Evolutionary conservation across 2,797 vertebrate genomes (phyloP), one percentile per base, ranked within the genome.

Genomic region (Urocyon cinereoargenteus): DNA sequence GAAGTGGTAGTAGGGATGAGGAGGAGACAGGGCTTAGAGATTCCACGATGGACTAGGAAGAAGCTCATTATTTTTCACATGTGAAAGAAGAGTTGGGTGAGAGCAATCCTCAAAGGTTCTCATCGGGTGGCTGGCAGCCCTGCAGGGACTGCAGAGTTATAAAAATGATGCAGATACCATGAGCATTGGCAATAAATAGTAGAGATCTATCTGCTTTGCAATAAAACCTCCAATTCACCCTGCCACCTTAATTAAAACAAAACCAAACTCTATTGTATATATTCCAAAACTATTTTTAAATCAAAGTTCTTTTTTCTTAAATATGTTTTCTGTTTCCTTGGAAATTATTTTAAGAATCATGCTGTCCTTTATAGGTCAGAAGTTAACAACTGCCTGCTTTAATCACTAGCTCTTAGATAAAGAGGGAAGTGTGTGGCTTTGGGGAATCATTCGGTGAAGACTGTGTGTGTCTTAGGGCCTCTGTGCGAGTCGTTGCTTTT

Each of bases 291-390:
- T 57, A 83, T 51, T 64, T 49, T 19, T 61, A 89, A 91, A 86
- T 49, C 9, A 3, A 89, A 84, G 31, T 96, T 62, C 19, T 13
- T 10, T n/a, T 51, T 40, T 91, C 93, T 24, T 94, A 83, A 28
- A 94, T 86, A 91, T 91, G 21, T 84, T 40, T 78, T 89, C 9
- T 91, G 31, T 36, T 89, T 83, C 34, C 22, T 28, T 70, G 28
- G 45, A 88, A 92, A 94, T 88, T 26, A 87, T 90, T 93, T 83
- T 90, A 81, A 94, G 45, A 66, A 77, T 72, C 45, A 3, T 83
- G 28, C n/a, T 85, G 7, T 57, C 81, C 21, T 84, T 79, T 26
- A 66, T 59, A 81, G 68, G 22, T 77, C 70, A 90, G 59, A 91
- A 81, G 40, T 86, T 90, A 82, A 22, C 24, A 90, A 45, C 45